Evolutionary conservation across 2,113 vertebrate species (phyloP), one percentile per base, ranked within the genome.

Genomic region (Mobula birostris): DNA sequence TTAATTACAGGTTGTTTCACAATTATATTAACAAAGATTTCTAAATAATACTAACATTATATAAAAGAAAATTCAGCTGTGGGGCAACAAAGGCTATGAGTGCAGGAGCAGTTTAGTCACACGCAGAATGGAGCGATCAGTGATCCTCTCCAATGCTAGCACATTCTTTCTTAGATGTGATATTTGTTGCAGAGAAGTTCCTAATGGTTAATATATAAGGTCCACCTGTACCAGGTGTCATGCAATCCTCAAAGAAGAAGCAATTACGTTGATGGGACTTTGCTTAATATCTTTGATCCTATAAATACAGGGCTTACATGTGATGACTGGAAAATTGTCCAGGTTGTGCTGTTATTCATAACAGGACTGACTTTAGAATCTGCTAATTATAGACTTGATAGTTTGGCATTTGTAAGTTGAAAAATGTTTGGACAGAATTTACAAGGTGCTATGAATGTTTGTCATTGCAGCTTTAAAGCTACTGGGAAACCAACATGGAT

Each of bases 311-410:
- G 80, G 80, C 56, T 83, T 83, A 58, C 24, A 58, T 4, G 19
- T 27, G 48, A 83, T 58, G 80, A 56, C 40, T 83, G 80, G 80
- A 83, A 83, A 83, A 83, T 83, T 83, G 80, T 83, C 56, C 80
- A 58, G 40, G 80, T 27, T 27, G 80, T 9, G 40, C 56, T 56
- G 48, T 24, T 83, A 83, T 56, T 58, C 48, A 58, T 19, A 83
- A 27, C 17, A 83, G 48, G 80, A 58, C 24, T 58, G 80, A 83
- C 40, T 11, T 8, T 6, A 58, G 7, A 58, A 56, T 56, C 80
- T 56, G 40, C 19, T 58, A 58, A 83, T 83, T 83, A 58, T 83
- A 56, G 80, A 56, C 48, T 21, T 56, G 80, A 58, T 83, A 58
- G 40, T 9, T 58, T 83, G 80, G 21, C 40, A 83, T 83, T 24